Evolutionary conservation across 2,888 invertebrate genomes (phyloP), one percentile per base, ranked within the genome.

Genomic region (Eristalis tenax): DNA sequence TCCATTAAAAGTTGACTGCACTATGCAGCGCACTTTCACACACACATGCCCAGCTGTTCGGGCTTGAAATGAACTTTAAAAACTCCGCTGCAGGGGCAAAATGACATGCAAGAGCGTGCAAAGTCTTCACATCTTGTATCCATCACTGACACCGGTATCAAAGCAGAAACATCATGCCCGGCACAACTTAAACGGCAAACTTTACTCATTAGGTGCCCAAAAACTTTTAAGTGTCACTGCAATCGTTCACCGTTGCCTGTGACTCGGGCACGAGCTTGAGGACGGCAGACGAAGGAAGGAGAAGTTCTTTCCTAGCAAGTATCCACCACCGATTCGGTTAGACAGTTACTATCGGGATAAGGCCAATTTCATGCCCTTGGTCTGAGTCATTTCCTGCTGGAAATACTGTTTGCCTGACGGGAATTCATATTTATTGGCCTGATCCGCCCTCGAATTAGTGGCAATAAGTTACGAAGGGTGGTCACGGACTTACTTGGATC

Each of bases 391-490:
- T 59, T 59, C 59, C 59, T 59, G 59, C 15, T 23, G 26, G 26
- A 6, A 5, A 59, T 23, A 59, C 26, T 23, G 59, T 59, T 23
- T 3, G 50, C n/a, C 26, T 26, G 13, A 26, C 59, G 59, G 1
- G 59, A 23, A 57, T 40, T 76, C 40, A 73, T 43, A 77, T 68
- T 65, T 71, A 80, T 71, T 56, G 75, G 18, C 26, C n/a, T 8
- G 18, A 50, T 15, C 40, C 38, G 80, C 57, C 35, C 28, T 61
- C 59, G 65, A 80, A 80, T 74, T 80, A 66, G 65, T 43, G 63
- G 71, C 63, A 84, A 84, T 84, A 75, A 75, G 38, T 71, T 75
- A 66, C 66, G 22, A 23, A 64, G 61, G 65, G 68, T 63, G 61
- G 80, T 81, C 66, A 28, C 63, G 63, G 69, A 40, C 40, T 40